These are phyloP conservation scores for Promerops cafer DNA, from an alignment of 2,113 vertebrate genomes.

Conservation along the genomic window DNA sequence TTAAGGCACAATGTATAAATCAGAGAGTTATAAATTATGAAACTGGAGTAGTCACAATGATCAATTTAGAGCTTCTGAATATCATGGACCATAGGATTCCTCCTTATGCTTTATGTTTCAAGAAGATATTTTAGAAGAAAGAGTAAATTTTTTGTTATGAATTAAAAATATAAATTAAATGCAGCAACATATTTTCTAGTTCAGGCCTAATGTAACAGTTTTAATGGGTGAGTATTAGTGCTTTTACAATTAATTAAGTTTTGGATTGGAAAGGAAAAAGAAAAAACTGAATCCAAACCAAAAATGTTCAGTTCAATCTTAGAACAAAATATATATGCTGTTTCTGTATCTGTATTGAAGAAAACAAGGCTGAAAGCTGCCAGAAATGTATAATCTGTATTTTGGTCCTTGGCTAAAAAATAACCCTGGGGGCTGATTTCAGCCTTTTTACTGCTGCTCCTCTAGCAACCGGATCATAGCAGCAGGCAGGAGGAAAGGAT, in stretches of 20 bases:
- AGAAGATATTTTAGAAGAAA: neutral
- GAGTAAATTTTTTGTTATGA: neutral
- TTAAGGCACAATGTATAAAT: neutral
- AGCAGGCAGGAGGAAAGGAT: neutral
- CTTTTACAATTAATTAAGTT: neutral
- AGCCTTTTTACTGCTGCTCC: neutral
- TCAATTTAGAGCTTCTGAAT: neutral
- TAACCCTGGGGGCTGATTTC: neutral
- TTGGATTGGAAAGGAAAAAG: neutral
- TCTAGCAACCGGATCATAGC: neutral
- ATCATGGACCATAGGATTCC: neutral
- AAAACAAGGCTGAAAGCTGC: neutral
- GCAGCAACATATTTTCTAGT: neutral
- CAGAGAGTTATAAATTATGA: neutral
- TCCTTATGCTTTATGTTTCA: neutral
- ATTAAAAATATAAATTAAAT: neutral
- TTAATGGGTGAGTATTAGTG: neutral
- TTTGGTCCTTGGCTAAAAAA: neutral
- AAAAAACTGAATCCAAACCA: neutral
- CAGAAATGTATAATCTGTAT: neutral
- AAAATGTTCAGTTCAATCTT: neutral
- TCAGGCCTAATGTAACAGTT: neutral
- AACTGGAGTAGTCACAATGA: neutral
- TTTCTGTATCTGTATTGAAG: neutral
- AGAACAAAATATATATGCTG: neutral